A percentile compares a stretch with the other conserved stretches of the same genome.
Conservation (phyloP, 2,888 invertebrate species). For the Caenorhabditis sulstoni region DNA sequence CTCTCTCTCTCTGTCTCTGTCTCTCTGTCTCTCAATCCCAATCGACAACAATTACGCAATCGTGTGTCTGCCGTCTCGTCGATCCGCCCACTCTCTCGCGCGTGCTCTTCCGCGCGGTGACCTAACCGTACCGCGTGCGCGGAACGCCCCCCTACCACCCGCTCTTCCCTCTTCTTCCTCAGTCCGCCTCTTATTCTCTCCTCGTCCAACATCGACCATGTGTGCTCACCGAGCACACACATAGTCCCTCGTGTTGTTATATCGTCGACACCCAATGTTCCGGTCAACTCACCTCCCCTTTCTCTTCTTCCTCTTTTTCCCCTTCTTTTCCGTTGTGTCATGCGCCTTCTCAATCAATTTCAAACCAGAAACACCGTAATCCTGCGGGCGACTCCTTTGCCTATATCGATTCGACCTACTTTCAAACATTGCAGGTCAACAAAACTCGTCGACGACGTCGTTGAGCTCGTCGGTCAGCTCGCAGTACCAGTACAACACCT, state of each 20-base stretch:
- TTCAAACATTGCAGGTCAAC: constrained; percentile 38
- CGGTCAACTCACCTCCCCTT: no score
- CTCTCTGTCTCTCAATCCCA: background rate
- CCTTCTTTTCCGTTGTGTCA: constrained; percentile 12
- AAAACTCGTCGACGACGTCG: constrained; percentile 29
- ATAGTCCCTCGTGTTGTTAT: constrained; percentile 33
- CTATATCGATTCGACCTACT: constrained; percentile 9
- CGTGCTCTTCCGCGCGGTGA: background rate
- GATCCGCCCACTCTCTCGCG: background rate
- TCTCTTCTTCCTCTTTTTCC: background rate
- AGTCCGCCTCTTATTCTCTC: no score
- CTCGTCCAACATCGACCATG: no score
- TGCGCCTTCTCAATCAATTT: constrained; percentile 8
- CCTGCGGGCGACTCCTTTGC: no score
- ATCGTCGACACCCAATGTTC: constrained; percentile 16
- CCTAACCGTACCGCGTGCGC: background rate
- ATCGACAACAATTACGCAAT: background rate
- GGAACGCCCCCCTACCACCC: background rate
- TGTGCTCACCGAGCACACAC: constrained; percentile 8
- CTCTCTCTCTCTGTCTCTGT: background rate
- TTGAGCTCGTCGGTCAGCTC: constrained; percentile 23
- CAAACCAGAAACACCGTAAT: no score
- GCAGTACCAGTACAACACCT: constrained; percentile 53
- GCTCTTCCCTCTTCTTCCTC: no score
- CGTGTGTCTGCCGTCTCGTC: background rate